Evolutionary conservation across 1,140 invertebrate species (phyloP).

Genomic region (silkworm (Bombyx mori)): DNA sequence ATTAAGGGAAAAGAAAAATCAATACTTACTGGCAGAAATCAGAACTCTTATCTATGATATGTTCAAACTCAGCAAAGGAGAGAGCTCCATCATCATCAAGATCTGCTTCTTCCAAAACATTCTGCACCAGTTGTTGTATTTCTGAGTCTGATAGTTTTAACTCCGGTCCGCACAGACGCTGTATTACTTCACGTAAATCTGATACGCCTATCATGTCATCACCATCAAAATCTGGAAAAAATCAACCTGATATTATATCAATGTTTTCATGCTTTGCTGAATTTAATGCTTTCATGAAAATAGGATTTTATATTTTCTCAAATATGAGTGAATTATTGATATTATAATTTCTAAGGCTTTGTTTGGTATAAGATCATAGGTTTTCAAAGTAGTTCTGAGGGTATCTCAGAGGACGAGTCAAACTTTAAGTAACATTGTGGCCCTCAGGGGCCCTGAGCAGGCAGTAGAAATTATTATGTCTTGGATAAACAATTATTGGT

Average conservation of each 20-base stretch:
- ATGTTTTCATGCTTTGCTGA: background rate
- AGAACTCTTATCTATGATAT: slow-evolving; percentile 92
- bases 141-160: slow-evolving; percentile 77
- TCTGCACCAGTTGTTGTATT: slow-evolving; percentile 76
- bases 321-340: too few relatives aligned
- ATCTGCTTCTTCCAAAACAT: slow-evolving; percentile 91
- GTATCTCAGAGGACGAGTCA: too few relatives aligned
- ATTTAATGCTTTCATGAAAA: too few relatives aligned
- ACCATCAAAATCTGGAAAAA: slow-evolving; percentile 88
- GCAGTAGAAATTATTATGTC: too few relatives aligned
- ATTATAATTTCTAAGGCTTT: too few relatives aligned
- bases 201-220: slow-evolving; percentile 90
- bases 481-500: too few relatives aligned
- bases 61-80: slow-evolving; percentile 95
- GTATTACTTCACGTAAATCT: slow-evolving; percentile 81
- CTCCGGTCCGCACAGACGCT: slow-evolving; percentile 78
- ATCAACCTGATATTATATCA: slow-evolving; percentile 1
- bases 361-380: too few relatives aligned
- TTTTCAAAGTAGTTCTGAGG: too few relatives aligned
- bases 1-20: background rate
- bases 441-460: too few relatives aligned
- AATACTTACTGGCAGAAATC: slow-evolving; percentile 86
- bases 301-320: too few relatives aligned
- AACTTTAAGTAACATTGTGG: too few relatives aligned
- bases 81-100: slow-evolving; percentile 92